These are phyloP conservation scores for Silvanus unidentatus DNA, from an alignment of 2,888 invertebrate species.

Conservation along the genomic window DNA sequence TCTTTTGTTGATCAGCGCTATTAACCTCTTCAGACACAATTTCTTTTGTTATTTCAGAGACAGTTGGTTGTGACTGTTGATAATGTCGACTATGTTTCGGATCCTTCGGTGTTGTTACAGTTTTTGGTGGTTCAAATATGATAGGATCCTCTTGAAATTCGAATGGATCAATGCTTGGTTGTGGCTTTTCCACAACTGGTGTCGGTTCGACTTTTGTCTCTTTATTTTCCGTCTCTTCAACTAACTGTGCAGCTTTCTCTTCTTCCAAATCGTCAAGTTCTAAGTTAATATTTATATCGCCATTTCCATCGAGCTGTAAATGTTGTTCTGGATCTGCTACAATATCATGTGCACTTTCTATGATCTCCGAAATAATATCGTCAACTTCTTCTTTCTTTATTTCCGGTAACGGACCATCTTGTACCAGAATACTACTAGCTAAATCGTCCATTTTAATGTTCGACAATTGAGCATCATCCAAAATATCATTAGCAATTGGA, in stretches of 20 bases:
- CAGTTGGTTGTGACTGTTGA: conserved; percentile 1
- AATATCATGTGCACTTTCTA: conserved; percentile 48
- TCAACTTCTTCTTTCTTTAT: conserved; percentile 53
- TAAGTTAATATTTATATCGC: conserved; percentile 42
- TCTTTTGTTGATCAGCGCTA: conserved; percentile 42
- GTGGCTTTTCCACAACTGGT: conserved; percentile 17
- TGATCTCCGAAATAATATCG: conserved; percentile 51
- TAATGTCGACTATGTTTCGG: conserved; percentile 21
- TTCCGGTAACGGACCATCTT: conserved; percentile 48
- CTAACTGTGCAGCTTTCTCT: conserved; percentile 27
- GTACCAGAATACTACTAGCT: conserved; percentile 45
- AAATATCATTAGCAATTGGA: conserved; percentile 27
- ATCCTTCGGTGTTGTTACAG: conserved; percentile 8
- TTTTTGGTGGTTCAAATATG: conserved; percentile 28
- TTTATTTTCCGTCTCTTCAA: not conserved
- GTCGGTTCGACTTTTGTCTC: conserved; percentile 8
- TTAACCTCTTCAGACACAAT: conserved; percentile 46
- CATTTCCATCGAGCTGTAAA: conserved; percentile 40
- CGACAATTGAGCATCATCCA: conserved; percentile 36
- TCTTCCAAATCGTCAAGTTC: conserved; percentile 41
- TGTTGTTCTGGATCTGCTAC: conserved; percentile 44
- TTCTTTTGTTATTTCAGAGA: conserved; percentile 3
- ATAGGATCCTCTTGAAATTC: conserved; percentile 45
- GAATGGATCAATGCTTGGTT: conserved; percentile 39
- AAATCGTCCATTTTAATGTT: conserved; percentile 46